Base-by-base conservation (phyloP, 2,113 vertebrate genomes). In the Ceyx melanurus region DNA sequence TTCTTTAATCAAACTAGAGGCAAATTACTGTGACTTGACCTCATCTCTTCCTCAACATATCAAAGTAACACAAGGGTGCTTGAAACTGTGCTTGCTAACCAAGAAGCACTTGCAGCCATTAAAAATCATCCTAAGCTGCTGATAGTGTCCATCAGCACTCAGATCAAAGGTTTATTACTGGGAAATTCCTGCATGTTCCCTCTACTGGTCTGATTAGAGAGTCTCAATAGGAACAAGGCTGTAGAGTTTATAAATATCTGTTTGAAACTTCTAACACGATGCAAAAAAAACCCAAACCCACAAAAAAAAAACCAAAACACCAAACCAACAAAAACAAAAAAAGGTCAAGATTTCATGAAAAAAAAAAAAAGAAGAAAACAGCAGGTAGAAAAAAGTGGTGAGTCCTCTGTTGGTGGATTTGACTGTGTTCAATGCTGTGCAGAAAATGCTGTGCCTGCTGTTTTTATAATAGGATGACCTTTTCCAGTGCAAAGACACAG, bases 381-480 rank as follows among this genome's bases (percentile, higher is more conserved):
- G 25, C 17, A n/a, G 13, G n/a, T 64, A 21, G n/a, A 65, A 82
- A 23, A 76, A 74, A 10, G 11, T 54, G 9, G 16, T 29, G 37
- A 82, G 37, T 78, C 57, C 28, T 93, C 65, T 73, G 77, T 92
- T 65, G 45, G 35, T 82, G 19, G 65, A 78, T 93, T 86, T 92
- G 43, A 11, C 76, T 83, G 68, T 18, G 15, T 78, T 57, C 11
- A 57, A 13, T 2, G 3, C n/a, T 82, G 54, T 48, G 88, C 68
- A 88, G 83, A 94, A 95, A 96, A 89, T 83, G 74, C 83, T 90
- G 25, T 84, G 70, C 65, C 90, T 94, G 95, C 81, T 84, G 70
- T 46, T 96, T 95, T 93, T 78, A 37, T 92, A 83, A 93, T 53
- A 93, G 53, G 57, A 90, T 93, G 73, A 92, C 81, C 88, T 95